Base-by-base conservation (phyloP, 2,888 invertebrate species). In the Ichneumon xanthorius region DNA sequence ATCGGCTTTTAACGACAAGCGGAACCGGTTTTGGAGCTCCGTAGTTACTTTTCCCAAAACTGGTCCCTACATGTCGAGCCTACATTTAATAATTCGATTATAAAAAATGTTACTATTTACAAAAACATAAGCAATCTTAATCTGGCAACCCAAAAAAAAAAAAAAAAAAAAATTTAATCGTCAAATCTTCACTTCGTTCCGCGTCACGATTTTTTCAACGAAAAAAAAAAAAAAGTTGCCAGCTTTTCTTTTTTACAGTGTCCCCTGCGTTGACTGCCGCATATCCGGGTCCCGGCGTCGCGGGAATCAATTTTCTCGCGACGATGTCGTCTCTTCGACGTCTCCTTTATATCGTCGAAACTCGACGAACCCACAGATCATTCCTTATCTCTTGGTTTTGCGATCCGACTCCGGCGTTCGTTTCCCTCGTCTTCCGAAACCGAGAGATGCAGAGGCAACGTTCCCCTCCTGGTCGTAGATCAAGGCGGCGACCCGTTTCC, bases 401-500 rank as follows among this genome's bases (percentile, higher is more conserved):
- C 58, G 50, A 37, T 63, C 37, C n/a, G 30, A 63, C 30, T 33
- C 30, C 19, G n/a, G 45, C 50, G 30, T 63, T 61, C 65, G 63
- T 71, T 80, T 76, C 71, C 77, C 77, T 68, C 80, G 84, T 80
- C 77, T 61, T 77, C 67, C 76, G 68, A 73, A 77, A 80, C 19
- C 19, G 5, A 58, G 53, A 84, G 77, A 84, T 84, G 77, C 80
- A 65, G 63, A 84, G 58, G 68, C 22, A 63, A 68, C 67, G 75
- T 71, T 65, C 63, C 68, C 81, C 83, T 84, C 83, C 30, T 30
- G 40, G 79, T 75, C 84, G 83, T 87, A 87, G 81, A 88, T 86
- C 84, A 86, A 86, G 73, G 73, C 68, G 80, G 75, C 84, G 87
- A 87, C 86, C 88, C 78, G 83, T 88, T 87, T 88, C 84, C 85